Evolutionary conservation across 2,888 invertebrate genomes (phyloP).

Genomic region (Agrochola lota): DNA sequence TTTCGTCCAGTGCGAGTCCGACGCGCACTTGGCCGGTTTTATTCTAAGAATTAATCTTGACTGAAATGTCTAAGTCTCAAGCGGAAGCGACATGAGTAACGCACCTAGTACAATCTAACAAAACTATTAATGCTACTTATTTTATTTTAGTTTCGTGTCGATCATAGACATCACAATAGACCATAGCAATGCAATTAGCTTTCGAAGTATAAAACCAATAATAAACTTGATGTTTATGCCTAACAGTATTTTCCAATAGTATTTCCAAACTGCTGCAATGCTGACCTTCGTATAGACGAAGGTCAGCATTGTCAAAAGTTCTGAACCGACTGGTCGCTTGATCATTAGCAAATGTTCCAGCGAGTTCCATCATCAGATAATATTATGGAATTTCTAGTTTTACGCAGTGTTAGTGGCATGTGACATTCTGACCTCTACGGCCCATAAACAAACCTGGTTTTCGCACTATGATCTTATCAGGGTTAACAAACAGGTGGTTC

Average conservation of each 20-base stretch:
- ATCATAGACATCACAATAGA: background rate
- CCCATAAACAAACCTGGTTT: conserved; percentile 53
- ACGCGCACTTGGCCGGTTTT: no score
- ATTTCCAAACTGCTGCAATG: no score
- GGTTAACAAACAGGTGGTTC: conserved; percentile 23
- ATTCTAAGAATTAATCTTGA: no score
- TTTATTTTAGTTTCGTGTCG: background rate
- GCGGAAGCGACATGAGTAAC: no score
- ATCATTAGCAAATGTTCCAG: conserved; percentile 40
- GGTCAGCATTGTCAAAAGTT: conserved; percentile 24
- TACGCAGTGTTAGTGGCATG: conserved; percentile 40
- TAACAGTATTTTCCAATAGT: background rate
- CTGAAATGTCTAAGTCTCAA: background rate
- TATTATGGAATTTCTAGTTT: conserved; percentile 53
- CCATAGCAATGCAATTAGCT: background rate
- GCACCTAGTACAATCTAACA: no score
- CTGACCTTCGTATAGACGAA: no score
- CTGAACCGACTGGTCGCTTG: background rate
- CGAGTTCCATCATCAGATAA: conserved; percentile 50
- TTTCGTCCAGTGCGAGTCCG: no score
- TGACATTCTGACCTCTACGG: conserved; percentile 46
- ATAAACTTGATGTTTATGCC: no score
- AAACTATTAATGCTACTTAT: no score
- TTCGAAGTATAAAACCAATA: background rate
- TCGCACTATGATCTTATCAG: conserved; percentile 52